Evolutionary conservation across 2,888 invertebrate genomes (phyloP), one percentile per base, ranked within the genome.

Genomic region (Cheilosia urbana): DNA sequence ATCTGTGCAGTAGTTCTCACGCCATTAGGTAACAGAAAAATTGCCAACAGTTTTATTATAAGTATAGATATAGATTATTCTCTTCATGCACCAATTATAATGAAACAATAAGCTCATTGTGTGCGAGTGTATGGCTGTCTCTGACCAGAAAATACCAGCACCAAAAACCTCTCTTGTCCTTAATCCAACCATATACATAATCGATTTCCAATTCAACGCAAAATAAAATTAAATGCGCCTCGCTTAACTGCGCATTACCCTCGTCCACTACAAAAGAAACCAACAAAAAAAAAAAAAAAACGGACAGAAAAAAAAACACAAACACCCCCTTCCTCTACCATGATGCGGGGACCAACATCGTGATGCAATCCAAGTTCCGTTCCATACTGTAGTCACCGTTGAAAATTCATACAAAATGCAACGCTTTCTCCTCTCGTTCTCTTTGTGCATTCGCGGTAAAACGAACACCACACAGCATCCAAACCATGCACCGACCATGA

Each of bases 191-290:
- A 81, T 60, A 77, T 81, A 81, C 65, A 77, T 81, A 85, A 81
- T 85, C 85, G 81, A 81, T 85, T 75, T 85, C 81, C 85, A 85
- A 85, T 85, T 81, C 81, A 81, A 76, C 60, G 65, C 81, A 85
- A 76, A 51, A 85, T 76, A 85, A 85, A 76, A 85, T 85, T 85
- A 85, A 85, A 76, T 72, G 62, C 57, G 76, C 84, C 72, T 85
- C 81, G 81, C 80, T 85, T 80, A 85, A 63, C 85, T 76, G 81
- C 76, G 76, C 81, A 85, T 75, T 79, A 63, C 53, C 62, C n/a
- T 30, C 51, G 9, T 49, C 37, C 49, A 7, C 11, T 24, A 19
- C 24, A 24, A 27, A 40, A 63, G 4, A 24, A 15, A 53, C 15
- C 19, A 53, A 58, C 45, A 30, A 13, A 49, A 40, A 7, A 27